phyloP scores from a whole-genome alignment of 2,888 invertebrate genomes.

The Tipula lateralis region DNA sequence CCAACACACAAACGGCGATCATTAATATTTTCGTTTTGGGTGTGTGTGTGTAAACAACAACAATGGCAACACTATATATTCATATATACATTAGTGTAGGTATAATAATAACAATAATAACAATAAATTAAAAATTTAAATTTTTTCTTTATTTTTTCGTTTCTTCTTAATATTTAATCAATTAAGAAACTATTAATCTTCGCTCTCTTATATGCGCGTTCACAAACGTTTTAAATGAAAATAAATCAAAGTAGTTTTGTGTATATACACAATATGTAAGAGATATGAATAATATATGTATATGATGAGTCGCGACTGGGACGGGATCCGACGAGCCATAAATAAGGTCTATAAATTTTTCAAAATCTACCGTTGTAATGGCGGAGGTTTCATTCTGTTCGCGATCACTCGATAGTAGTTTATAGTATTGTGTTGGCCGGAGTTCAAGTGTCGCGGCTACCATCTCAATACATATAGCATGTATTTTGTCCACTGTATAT shows the following conservation, averaged over 20 bases:
- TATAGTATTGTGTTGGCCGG: background rate
- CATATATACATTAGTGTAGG: background rate
- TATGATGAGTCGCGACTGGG: background rate
- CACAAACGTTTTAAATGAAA: slow-evolving; percentile 12
- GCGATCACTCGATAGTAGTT: too few relatives aligned
- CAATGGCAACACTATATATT: background rate
- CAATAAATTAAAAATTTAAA: slow-evolving; percentile 14
- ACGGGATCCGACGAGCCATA: background rate
- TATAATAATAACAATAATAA: background rate
- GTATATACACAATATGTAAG: background rate
- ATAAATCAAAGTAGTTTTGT: slow-evolving; percentile 3
- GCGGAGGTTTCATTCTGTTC: background rate
- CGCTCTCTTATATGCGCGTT: background rate
- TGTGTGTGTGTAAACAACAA: background rate
- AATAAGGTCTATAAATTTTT: background rate
- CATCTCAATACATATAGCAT: background rate
- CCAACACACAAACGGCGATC: background rate
- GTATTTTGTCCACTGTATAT: background rate
- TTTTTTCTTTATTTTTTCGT: background rate
- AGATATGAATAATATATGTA: background rate
- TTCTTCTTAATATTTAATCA: slow-evolving; percentile 14
- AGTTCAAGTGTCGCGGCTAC: background rate
- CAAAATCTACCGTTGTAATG: background rate
- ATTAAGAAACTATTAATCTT: slow-evolving; percentile 24
- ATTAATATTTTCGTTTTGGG: background rate